Evolutionary conservation across 2,797 vertebrate species (phyloP).

Genomic region (Sphenopsis melanotis): DNA sequence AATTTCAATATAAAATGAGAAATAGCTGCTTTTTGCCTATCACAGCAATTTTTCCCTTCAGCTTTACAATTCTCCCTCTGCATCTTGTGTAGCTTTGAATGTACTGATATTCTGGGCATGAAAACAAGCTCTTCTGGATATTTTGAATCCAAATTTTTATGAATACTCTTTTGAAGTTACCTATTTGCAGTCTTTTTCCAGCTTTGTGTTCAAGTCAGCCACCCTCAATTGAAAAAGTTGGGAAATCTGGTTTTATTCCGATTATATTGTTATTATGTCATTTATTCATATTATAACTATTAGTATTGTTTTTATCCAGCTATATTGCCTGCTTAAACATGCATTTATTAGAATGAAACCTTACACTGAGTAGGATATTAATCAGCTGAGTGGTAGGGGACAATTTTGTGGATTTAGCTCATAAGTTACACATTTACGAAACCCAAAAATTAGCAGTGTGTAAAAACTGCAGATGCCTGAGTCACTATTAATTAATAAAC

Average conservation of each 20-base stretch:
- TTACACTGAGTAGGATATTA: background rate
- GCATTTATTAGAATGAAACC: background rate
- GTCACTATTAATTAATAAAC: background rate
- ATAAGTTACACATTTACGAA: background rate
- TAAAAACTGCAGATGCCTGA: background rate
- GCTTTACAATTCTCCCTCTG: conserved; percentile 18
- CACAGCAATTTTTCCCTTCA: conserved; percentile 44
- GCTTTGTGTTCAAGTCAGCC: background rate
- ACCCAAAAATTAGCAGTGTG: background rate
- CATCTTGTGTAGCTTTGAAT: conserved; percentile 36
- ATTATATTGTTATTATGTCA: background rate
- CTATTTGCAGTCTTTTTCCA: background rate
- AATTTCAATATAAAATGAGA: conserved; percentile 54
- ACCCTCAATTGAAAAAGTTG: background rate
- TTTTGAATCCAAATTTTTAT: conserved; percentile 27
- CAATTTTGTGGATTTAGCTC: background rate
- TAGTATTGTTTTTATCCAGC: background rate
- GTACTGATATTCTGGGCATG: conserved; percentile 19
- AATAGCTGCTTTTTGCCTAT: conserved; percentile 38
- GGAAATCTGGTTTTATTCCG: background rate
- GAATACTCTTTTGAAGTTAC: conserved; percentile 22
- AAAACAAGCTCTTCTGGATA: conserved; percentile 49
- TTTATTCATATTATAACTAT: background rate
- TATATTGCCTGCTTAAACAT: background rate
- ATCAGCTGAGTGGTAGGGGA: background rate